Base-by-base conservation (phyloP, 2,888 invertebrate genomes). In the Coelinius sp. region DNA sequence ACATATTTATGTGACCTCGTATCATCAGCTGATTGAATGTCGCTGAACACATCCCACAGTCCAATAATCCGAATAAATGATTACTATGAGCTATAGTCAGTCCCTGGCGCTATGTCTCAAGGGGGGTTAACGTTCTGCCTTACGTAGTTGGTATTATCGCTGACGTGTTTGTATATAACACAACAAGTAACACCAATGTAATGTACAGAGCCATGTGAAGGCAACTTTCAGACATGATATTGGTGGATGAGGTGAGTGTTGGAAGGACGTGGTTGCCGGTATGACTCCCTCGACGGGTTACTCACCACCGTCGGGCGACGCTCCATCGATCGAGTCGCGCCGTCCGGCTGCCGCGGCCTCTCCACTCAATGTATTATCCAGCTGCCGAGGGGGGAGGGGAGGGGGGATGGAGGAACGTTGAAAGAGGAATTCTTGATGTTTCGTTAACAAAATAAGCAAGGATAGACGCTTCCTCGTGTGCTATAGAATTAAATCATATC, bases 301-400 rank as follows among this genome's bases (percentile, higher is more conserved):
- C 82, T 86, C 85, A 85, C 85, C 86, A 84, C 80, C 59, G 59
- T 59, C 35, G 82, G 82, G 81, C 84, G 85, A 83, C 84, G 86
- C 85, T 86, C 83, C 83, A 86, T 86, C 86, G 86, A 86, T 86
- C 86, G 79, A 75, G 78, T 78, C 76, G 79, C 64, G 77, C 71
- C 77, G 80, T 81, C 78, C 80, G 78, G 77, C 77, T 73, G 75
- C 76, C 79, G 77, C 25, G 4, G 14, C 22, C 20, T n/a, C 56
- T 31, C 31, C 27, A 59, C 59, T 59, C 35, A 59, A 59, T 59
- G 59, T 59, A 59, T 77, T 76, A 76, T 75, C 78, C 75, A 73
- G 77, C 77, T 77, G 80, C 74, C 73, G 73, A 72, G 76, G 71
- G 27, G 25, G 22, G 35, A 35, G 69, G 44, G 56, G 62, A 71